Conservation (phyloP, 2,888 invertebrate genomes). For the Rotaria sp. region DNA sequence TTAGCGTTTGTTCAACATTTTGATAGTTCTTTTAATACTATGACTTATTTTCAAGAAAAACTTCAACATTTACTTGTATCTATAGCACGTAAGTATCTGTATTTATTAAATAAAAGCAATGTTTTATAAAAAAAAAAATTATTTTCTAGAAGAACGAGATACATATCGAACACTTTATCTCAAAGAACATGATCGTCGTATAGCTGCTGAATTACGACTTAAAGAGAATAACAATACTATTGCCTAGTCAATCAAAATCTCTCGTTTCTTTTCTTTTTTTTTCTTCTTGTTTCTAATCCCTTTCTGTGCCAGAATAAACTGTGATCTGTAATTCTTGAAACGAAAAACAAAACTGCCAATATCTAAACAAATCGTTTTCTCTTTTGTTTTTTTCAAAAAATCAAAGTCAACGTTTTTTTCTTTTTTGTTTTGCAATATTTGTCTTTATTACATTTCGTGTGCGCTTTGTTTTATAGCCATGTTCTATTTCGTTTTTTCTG, state of each 20-base stretch:
- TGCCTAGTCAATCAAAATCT: neutral
- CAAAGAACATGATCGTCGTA: conserved; percentile 24
- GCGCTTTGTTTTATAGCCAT: neutral
- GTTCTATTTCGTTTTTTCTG: neutral
- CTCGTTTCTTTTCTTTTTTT: neutral
- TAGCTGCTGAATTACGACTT: neutral
- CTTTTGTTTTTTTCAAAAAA: neutral
- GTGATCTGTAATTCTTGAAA: neutral
- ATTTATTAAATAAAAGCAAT: too few species aligned
- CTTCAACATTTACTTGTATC: conserved; percentile 1
- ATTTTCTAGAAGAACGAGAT: conserved; percentile 13
- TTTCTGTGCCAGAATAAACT: neutral
- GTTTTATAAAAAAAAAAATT: too few species aligned
- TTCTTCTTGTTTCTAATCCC: neutral
- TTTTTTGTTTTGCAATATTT: neutral
- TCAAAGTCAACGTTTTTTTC: neutral
- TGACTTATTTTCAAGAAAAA: conserved; percentile 29
- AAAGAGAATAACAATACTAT: neutral
- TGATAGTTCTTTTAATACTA: conserved; percentile 10
- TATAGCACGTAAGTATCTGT: neutral
- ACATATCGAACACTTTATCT: conserved; percentile 2
- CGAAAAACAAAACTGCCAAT: neutral
- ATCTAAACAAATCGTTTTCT: neutral
- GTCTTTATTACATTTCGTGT: neutral
- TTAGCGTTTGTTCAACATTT: conserved; percentile 25